These are phyloP conservation scores for Micromys minutus DNA, from an alignment of 2,113 vertebrate genomes.

Conservation along the genomic window DNA sequence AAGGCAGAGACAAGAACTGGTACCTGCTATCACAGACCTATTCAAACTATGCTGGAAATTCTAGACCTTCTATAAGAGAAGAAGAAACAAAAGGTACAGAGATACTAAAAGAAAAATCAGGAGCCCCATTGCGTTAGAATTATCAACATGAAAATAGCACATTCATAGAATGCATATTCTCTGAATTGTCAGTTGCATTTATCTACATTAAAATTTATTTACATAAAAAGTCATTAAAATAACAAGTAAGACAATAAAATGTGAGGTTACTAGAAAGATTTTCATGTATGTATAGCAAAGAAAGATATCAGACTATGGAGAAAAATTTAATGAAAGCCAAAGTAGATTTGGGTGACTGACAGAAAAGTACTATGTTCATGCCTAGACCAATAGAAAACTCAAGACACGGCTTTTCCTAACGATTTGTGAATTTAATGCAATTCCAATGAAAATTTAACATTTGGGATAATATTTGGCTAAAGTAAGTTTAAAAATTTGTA, in stretches of 20 bases:
- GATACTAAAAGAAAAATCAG: constrained; percentile 6
- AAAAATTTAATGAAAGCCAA: not conserved
- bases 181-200: not conserved
- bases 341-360: not conserved
- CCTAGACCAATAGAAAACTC: not conserved
- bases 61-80: not conserved
- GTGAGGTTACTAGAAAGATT: not conserved
- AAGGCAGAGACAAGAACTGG: not conserved
- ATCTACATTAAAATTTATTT: not conserved
- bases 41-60: constrained; percentile 7
- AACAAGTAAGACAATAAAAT: constrained; percentile 28
- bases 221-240: not conserved
- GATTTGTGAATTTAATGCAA: not conserved
- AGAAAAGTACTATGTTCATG: not conserved
- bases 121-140: not conserved
- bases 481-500: constrained; percentile 39
- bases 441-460: constrained; percentile 18
- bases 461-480: constrained; percentile 46
- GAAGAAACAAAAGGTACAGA: constrained; percentile 19
- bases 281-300: not conserved
- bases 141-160: not conserved
- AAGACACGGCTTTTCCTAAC: not conserved
- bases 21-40: not conserved
- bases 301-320: constrained; percentile 14
- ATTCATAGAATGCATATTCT: not conserved